phyloP scores from a whole-genome alignment of 2,888 invertebrate species.

The Sphaerophoria taeniata region DNA sequence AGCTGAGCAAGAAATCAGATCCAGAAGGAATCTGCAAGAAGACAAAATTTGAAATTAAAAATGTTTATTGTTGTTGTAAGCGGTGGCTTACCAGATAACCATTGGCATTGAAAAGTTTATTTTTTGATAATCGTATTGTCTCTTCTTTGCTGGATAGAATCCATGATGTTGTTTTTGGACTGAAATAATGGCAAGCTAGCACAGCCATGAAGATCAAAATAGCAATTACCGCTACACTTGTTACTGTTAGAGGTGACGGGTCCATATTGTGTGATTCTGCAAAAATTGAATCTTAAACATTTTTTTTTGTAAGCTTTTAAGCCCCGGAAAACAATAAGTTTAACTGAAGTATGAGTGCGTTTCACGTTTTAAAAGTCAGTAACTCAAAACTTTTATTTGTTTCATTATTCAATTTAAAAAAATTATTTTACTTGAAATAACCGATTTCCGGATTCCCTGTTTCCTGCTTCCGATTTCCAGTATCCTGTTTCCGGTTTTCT shows the following conservation, averaged over 20 bases:
- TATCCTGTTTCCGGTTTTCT: too few species aligned
- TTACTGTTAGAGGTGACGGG: conserved; percentile 78
- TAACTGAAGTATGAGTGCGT: too few species aligned
- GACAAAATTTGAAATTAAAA: neutral
- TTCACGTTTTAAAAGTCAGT: too few species aligned
- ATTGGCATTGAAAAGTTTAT: conserved; percentile 86
- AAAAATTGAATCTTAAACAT: neutral
- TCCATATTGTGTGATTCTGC: conserved; percentile 77
- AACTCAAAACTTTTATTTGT: too few species aligned
- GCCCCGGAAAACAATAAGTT: too few species aligned
- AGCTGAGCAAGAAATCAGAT: conserved; percentile 86
- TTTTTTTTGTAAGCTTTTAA: too few species aligned
- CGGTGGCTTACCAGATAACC: conserved; percentile 85
- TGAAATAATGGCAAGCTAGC: conserved; percentile 81
- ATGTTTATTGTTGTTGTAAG: neutral
- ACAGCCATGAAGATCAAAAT: conserved; percentile 80
- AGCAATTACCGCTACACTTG: conserved; percentile 79
- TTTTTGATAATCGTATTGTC: conserved; percentile 82
- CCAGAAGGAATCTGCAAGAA: conserved; percentile 85
- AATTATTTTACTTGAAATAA: too few species aligned
- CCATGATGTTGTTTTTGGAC: conserved; percentile 81
- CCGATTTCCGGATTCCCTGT: too few species aligned
- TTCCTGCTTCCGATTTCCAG: too few species aligned
- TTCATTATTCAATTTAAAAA: too few species aligned
- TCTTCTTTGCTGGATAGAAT: conserved; percentile 82